Base-by-base conservation (phyloP, 2,113 vertebrate genomes). In the human (Homo sapiens) region DNA sequence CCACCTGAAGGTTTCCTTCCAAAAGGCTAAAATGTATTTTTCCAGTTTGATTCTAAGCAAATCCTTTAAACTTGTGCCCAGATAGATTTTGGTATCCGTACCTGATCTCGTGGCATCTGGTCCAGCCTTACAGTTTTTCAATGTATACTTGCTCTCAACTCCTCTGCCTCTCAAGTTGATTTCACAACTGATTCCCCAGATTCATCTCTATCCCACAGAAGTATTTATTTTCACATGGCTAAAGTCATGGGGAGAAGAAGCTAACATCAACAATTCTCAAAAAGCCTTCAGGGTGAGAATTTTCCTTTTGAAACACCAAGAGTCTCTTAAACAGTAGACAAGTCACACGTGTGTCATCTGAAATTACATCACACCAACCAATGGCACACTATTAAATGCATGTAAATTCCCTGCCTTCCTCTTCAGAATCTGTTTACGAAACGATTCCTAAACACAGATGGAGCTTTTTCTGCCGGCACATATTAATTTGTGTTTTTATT, bases 401-500 rank as follows among this genome's bases (percentile, higher is more conserved):
- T 96, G 97, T 97, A 96, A 98, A 98, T 97, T 97, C 97, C 94
- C 83, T 95, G 96, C 73, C 93, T 97, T 90, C 79, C 96, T 98
- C 97, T 97, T 94, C 85, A 23, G 92, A 98, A 70, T 96, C 93
- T 98, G 57, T 98, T 98, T 98, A 98, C 82, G 30, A 76, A 97
- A 48, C 40, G 96, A 98, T 97, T 98, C 94, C 95, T 97, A 94
- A 98, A 98, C 95, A 96, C 98, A 98, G 98, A 98, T 98, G 98
- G 98, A 98, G 96, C 70, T 94, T 96, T 98, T 98, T 97, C 98
- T 97, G 97, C 90, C 85, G 93, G 92, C 97, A 89, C 96, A 80
- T 97, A 98, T 97, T 98, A 98, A 98, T 99, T 98, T 98, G 93
- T 97, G 98, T 97, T 98, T 98, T 98, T 98, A 97, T 97, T 98